Percentiles rank a stretch among this genome's conserved stretches.
Conservation (phyloP, 2,888 invertebrate genomes). For the Ophion slaviceki region DNA sequence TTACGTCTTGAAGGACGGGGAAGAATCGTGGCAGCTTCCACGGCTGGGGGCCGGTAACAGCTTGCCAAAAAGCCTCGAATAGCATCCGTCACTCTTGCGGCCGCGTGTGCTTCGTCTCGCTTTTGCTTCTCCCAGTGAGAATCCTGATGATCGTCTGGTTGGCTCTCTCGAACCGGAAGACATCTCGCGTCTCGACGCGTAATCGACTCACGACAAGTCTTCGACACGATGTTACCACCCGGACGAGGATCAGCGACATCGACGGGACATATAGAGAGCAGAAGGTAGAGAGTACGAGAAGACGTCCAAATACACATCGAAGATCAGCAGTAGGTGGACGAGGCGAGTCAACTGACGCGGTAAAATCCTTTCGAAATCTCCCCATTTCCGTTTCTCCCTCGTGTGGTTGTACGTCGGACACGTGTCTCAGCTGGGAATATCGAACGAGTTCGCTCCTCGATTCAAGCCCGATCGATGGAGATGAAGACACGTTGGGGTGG, state of each 20-base stretch:
- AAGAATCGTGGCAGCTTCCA: slow-evolving; percentile 37
- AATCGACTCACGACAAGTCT: slow-evolving; percentile 59
- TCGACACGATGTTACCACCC: slow-evolving; percentile 52
- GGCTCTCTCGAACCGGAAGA: slow-evolving; percentile 56
- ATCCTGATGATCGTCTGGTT: slow-evolving; percentile 33
- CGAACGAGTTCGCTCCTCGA: slow-evolving; percentile 31
- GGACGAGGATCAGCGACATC: slow-evolving; percentile 15
- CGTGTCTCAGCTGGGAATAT: slow-evolving; percentile 45
- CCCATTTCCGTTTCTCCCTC: slow-evolving; percentile 25
- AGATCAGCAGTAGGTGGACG: slow-evolving; percentile 21
- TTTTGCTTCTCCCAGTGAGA: slow-evolving; percentile 19
- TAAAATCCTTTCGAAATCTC: slow-evolving; percentile 42
- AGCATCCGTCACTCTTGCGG: slow-evolving; percentile 65
- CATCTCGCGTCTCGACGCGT: slow-evolving; percentile 22
- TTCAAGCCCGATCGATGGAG: not conserved
- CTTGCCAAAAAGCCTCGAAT: slow-evolving; percentile 60
- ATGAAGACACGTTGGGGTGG: not conserved
- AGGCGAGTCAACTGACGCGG: slow-evolving; percentile 33
- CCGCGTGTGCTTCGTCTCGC: slow-evolving; percentile 2
- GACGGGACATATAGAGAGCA: not conserved
- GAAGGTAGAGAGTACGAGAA: not conserved
- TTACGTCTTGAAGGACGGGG: slow-evolving; percentile 22
- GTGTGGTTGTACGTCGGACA: slow-evolving; percentile 22
- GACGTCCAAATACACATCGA: slow-evolving; percentile 32
- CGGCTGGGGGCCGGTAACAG: slow-evolving; percentile 36